Percentiles rank a stretch among this genome's conserved stretches.
Evolutionary conservation across 2,888 invertebrate genomes (phyloP).

Genomic region (Eilema sororculum): DNA sequence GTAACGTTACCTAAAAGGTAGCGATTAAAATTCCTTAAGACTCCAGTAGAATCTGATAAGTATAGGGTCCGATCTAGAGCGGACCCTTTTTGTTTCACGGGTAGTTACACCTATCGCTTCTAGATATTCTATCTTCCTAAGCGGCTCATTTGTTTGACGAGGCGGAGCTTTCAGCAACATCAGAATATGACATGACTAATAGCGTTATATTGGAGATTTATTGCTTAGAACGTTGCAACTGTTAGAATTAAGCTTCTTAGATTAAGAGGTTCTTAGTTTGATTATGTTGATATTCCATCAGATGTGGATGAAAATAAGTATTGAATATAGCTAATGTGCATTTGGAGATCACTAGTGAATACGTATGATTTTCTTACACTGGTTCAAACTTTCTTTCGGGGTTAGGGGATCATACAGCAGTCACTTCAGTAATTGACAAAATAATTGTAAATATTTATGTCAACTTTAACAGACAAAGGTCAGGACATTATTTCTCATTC

Average conservation of each 20-base stretch:
- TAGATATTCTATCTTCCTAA: slow-evolving; percentile 48
- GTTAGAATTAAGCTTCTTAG: slow-evolving; percentile 31
- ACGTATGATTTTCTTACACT: too few species aligned
- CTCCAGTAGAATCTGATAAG: neutral
- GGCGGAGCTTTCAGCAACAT: slow-evolving; percentile 52
- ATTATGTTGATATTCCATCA: slow-evolving; percentile 8
- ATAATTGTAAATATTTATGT: too few species aligned
- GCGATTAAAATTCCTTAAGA: neutral
- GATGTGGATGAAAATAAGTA: too few species aligned
- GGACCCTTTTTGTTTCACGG: slow-evolving; percentile 29
- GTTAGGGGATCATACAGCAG: too few species aligned
- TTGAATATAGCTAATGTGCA: neutral
- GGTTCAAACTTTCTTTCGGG: too few species aligned
- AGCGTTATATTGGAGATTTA: slow-evolving; percentile 61
- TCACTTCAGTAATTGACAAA: too few species aligned
- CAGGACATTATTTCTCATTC: too few species aligned
- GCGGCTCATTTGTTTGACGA: slow-evolving; percentile 56
- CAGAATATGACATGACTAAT: slow-evolving; percentile 67
- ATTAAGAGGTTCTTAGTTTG: slow-evolving; percentile 21
- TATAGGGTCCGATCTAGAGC: slow-evolving; percentile 17
- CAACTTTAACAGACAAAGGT: too few species aligned
- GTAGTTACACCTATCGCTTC: slow-evolving; percentile 41
- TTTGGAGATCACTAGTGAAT: neutral
- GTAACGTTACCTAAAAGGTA: neutral
- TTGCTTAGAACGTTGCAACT: slow-evolving; percentile 47